Base-by-base conservation (phyloP, 1,140 invertebrate species). In the Drosophila nigrodunni region DNA sequence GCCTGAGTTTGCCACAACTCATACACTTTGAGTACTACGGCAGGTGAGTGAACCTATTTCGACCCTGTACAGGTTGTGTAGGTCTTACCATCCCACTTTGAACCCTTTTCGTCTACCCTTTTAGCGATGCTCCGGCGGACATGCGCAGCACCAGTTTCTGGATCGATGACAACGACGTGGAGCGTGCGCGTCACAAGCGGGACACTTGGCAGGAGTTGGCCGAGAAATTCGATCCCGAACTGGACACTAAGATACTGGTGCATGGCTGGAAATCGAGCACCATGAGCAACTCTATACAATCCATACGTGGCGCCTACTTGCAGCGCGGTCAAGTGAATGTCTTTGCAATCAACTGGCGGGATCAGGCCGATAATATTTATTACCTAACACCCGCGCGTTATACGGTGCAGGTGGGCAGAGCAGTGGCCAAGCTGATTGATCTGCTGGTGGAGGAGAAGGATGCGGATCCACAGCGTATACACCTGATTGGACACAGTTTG, bases 401-500 rank as follows among this genome's bases (percentile, higher is more conserved):
- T 54, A 96, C 95, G 0, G 93, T 93, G 59, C 93, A 94, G 73
- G 95, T 96, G 18, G 96, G 95, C 0, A 92, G 93, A 65, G 93
- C 94, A 60, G 93, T 95, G 13, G 95, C 94, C 0, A 93, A 93
- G 65, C 93, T 96, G 46, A 93, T 96, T 3, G 93, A 95, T 78
- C 93, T 93, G 3, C 82, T 96, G 59, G 92, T 94, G 1, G 82
- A 92, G 47, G 91, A 94, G 18, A 94, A 94, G 72, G 93, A 93
- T 4, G 71, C 94, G 1, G 86, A 93, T 74, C 92, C 93, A 0
- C 82, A 94, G 67, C 87, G 94, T 21, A 93, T 96, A 21, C 95
- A 96, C 91, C 92, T 96, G 43, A 94, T 96, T 49, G 96, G 97
- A 0, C 97, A 98, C 92, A 98, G 97, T 81, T 93, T 98, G 37